These are phyloP conservation scores for Phortica variegata DNA, from an alignment of 1,140 invertebrate species.

Conservation along the genomic window DNA sequence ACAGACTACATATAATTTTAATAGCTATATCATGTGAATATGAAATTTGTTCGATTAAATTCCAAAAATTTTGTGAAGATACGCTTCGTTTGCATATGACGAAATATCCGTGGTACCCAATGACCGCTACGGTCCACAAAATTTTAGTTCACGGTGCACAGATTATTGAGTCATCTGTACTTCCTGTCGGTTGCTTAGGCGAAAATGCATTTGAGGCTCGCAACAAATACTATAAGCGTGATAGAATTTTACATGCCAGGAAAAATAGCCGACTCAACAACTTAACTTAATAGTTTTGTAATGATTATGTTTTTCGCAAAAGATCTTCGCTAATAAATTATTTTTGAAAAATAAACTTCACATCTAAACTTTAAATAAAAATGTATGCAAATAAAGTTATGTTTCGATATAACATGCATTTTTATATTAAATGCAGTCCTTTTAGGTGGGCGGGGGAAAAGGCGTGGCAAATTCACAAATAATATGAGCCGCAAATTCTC, in stretches of 20 bases:
- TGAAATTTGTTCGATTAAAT: slow-evolving; percentile 3
- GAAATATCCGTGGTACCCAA: neutral
- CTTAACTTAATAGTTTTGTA: no score
- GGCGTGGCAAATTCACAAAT: neutral
- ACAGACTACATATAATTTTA: slow-evolving; percentile 1
- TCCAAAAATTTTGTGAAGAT: slow-evolving; percentile 4
- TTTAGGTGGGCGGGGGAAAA: neutral
- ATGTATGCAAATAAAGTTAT: no score
- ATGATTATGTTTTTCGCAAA: no score
- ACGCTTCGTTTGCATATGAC: neutral
- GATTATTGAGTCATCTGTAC: slow-evolving; percentile 2
- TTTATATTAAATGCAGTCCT: no score
- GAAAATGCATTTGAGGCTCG: no score
- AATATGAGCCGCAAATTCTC: neutral
- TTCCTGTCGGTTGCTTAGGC: neutral
- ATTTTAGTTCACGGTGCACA: slow-evolving; percentile 6
- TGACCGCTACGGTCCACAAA: slow-evolving; percentile 8
- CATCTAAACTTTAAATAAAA: no score
- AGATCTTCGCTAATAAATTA: no score
- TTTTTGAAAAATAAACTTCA: no score
- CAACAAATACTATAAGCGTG: slow-evolving; percentile 9
- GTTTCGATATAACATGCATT: no score
- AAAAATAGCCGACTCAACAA: neutral
- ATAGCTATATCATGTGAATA: slow-evolving; percentile 4
- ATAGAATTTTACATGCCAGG: neutral